Conservation (phyloP, 2,113 vertebrate species). For the Paramisgurnus dabryanus region DNA sequence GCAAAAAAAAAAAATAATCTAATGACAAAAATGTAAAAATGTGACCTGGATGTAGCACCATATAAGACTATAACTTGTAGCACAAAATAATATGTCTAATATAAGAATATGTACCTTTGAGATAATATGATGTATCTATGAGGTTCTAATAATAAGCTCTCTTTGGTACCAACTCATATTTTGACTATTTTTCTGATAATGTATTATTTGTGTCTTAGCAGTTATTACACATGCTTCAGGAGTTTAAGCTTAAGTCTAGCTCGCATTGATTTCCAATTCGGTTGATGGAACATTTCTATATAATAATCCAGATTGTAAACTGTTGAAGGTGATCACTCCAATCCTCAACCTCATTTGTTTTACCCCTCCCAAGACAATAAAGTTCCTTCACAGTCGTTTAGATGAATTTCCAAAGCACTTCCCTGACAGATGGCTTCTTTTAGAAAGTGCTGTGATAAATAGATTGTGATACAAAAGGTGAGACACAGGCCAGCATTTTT, state of each 20-base stretch:
- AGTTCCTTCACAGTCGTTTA: conserved; percentile 10
- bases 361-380: conserved; percentile 6
- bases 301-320: not conserved
- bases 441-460: conserved; percentile 38
- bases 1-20: no score
- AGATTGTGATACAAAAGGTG: conserved; percentile 43
- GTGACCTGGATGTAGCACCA: no score
- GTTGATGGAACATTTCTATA: not conserved
- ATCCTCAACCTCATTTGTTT: conserved; percentile 4
- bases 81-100: no score
- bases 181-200: no score
- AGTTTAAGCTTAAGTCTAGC: not conserved
- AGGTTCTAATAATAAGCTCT: no score
- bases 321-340: conserved; percentile 31
- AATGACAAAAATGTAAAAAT: no score
- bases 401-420: conserved; percentile 39
- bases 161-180: no score
- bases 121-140: no score
- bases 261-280: not conserved
- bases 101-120: no score
- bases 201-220: no score
- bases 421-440: conserved; percentile 43
- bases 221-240: not conserved
- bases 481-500: conserved; percentile 42
- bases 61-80: no score